Percentiles rank a stretch among this genome's conserved stretches.
phyloP scores from a whole-genome alignment of 2,797 vertebrate species.

The Onychomys leucogaster region DNA sequence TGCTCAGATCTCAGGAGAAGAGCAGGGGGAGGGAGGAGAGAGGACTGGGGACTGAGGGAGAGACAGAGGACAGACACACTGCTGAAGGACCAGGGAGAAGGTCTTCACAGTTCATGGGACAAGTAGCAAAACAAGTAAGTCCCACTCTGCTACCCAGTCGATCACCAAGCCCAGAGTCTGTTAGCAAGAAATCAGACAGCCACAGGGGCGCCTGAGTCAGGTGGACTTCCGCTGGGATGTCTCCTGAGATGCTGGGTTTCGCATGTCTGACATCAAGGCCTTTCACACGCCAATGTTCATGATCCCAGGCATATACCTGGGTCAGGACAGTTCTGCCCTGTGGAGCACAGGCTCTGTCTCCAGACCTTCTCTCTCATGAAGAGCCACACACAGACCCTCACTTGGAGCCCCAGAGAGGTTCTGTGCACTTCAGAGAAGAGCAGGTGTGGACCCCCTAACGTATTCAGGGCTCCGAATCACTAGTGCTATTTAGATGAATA shows the following conservation, averaged over 20 bases:
- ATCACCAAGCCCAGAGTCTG: neutral
- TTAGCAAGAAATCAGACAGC: neutral
- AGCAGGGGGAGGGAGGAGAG: neutral
- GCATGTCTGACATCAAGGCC: neutral
- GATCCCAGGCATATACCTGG: neutral
- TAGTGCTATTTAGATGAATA: neutral
- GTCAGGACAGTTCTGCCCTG: neutral
- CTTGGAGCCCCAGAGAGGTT: neutral
- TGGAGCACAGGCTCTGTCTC: neutral
- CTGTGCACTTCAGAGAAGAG: neutral
- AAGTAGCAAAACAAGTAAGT: too few species aligned
- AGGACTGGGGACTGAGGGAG: too few species aligned
- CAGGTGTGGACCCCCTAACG: fast-evolving
- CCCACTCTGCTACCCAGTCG: fast-evolving
- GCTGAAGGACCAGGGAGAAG: neutral
- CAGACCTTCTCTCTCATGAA: neutral
- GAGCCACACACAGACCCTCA: neutral
- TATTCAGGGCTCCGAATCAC: neutral
- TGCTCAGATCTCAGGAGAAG: neutral
- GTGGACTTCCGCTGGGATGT: neutral
- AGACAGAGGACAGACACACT: neutral
- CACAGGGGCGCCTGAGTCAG: too few species aligned
- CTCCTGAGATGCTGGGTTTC: neutral
- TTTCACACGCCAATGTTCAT: neutral
- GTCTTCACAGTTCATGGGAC: fast-evolving